Evolutionary conservation across 2,797 vertebrate genomes (phyloP).

Genomic region (Pangasius krempfi): DNA sequence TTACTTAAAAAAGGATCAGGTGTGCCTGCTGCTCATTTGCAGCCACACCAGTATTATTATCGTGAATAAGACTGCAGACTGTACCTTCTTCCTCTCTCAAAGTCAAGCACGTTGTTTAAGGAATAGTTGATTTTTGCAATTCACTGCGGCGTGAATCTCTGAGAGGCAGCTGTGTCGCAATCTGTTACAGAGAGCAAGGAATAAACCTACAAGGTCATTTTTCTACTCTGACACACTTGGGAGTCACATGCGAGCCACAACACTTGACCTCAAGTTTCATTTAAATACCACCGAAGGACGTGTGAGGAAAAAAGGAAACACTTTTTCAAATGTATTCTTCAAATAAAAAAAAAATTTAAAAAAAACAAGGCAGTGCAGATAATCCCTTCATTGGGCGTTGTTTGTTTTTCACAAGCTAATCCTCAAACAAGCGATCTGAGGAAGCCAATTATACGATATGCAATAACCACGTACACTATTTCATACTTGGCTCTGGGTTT

Average conservation of each 20-base stretch:
- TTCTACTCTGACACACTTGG: constrained; percentile 31
- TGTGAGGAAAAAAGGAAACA: no score
- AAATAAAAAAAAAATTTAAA: no score
- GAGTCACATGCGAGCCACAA: constrained; percentile 36
- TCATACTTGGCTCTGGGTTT: constrained; percentile 39
- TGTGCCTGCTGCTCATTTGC: not conserved
- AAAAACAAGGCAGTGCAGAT: not conserved
- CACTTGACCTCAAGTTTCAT: constrained; percentile 22
- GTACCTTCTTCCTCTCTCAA: not conserved
- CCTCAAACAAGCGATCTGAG: constrained; percentile 20
- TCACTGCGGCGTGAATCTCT: constrained; percentile 42
- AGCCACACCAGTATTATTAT: not conserved
- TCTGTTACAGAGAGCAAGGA: constrained; percentile 57
- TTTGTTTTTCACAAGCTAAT: constrained; percentile 13
- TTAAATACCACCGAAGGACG: not conserved
- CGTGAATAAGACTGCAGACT: not conserved
- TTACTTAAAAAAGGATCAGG: not conserved
- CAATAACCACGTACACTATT: constrained; percentile 16
- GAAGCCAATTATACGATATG: constrained; percentile 5
- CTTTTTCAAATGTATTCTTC: not conserved
- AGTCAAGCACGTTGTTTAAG: constrained; percentile 51
- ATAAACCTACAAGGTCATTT: constrained; percentile 61
- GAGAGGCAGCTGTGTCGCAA: constrained; percentile 64
- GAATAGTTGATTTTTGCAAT: constrained; percentile 46
- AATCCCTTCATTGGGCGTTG: not conserved